Conservation (phyloP, 2,888 invertebrate genomes). For the Nomada fucata region DNA sequence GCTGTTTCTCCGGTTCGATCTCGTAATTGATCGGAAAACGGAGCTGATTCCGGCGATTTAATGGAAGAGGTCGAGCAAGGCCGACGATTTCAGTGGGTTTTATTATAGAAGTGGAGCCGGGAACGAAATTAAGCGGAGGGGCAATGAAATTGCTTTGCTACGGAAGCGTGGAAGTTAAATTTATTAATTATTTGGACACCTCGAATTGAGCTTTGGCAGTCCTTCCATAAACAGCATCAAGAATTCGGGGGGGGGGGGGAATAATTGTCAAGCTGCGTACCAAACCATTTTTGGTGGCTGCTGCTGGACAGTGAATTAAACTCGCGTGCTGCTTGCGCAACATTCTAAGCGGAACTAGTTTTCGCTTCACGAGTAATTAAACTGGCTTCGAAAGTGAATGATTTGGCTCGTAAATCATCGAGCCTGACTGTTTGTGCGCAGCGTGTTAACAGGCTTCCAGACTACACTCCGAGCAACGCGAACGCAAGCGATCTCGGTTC, state of each 20-base stretch:
- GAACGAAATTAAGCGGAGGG: no score
- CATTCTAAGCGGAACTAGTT: background rate
- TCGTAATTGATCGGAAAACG: constrained; percentile 66
- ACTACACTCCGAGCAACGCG: background rate
- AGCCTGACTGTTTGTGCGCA: background rate
- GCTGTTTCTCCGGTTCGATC: constrained; percentile 26
- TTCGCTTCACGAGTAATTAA: background rate
- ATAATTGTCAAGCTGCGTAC: no score
- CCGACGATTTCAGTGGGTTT: background rate
- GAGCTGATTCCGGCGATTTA: constrained; percentile 62
- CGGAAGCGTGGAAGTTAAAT: no score
- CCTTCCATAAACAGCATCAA: no score
- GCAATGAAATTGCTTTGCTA: no score
- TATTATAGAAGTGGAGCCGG: background rate
- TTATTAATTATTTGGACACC: no score
- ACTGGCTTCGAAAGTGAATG: background rate
- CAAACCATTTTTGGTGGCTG: no score
- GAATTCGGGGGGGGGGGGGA: no score
- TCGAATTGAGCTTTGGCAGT: no score
- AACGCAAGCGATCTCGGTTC: constrained; percentile 21
- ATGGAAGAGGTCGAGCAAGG: constrained; percentile 38
- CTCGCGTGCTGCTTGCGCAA: background rate
- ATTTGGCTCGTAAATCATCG: background rate
- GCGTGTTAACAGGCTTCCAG: background rate
- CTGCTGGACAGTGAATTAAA: no score